These are phyloP conservation scores for Pseudorhiza aurosa DNA, from an alignment of 30 jellyfish, hydroid and myxozoan genomes.

Conservation along the genomic window DNA sequence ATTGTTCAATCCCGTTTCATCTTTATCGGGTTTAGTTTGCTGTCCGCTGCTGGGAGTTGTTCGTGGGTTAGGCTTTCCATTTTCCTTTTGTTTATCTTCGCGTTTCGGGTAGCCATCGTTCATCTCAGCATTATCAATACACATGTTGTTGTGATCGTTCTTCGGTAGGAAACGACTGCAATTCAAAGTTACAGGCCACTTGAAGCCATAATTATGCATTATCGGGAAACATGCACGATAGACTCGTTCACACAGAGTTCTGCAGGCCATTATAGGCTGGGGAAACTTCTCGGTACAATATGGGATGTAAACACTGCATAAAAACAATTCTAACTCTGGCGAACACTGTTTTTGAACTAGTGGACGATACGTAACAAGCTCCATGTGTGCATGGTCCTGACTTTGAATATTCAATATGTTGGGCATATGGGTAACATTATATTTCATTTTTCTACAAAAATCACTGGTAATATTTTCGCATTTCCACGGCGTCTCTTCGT, in stretches of 20 bases:
- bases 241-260: conserved; percentile 94
- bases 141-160: conserved; percentile 65
- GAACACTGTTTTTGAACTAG: conserved; percentile 79
- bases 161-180: conserved; percentile 84
- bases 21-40: conserved; percentile 23
- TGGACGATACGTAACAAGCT: conserved; percentile 62
- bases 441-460: conserved; percentile 80
- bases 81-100: conserved; percentile 5
- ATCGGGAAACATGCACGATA: conserved; percentile 44
- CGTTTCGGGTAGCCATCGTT: conserved; percentile 17
- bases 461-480: conserved; percentile 77
- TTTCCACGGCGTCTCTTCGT: conserved; percentile 82
- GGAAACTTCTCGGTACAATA: conserved; percentile 84
- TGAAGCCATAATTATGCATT: conserved; percentile 51
- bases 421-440: conserved; percentile 86
- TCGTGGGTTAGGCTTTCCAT: conserved; percentile 25
- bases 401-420: conserved; percentile 39
- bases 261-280: conserved; percentile 83
- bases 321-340: conserved; percentile 76
- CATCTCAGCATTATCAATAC: conserved; percentile 68
- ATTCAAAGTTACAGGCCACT: conserved; percentile 79
- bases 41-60: conserved; percentile 35
- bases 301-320: conserved; percentile 91
- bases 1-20: conserved; percentile 10
- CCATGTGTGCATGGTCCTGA: conserved; percentile 74